phyloP scores from a whole-genome alignment of 2,888 invertebrate species.

The Lissonota sp. region DNA sequence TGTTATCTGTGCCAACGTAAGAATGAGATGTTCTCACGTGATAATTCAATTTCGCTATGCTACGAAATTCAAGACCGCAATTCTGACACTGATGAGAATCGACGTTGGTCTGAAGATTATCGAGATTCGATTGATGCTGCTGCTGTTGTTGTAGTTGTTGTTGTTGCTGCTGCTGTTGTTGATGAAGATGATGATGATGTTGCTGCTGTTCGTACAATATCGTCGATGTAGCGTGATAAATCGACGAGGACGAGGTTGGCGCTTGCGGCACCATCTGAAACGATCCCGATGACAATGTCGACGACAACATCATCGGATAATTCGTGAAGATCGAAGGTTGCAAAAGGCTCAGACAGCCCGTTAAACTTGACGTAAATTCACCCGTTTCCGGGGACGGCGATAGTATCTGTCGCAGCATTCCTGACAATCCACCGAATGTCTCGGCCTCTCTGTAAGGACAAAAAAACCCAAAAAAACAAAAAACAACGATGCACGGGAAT shows the following conservation, averaged over 20 bases:
- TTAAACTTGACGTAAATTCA: conserved; percentile 68
- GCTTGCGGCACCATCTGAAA: conserved; percentile 72
- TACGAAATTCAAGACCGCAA: conserved; percentile 81
- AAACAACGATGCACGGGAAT: conserved; percentile 65
- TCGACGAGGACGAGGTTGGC: conserved; percentile 59
- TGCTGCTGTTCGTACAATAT: conserved; percentile 60
- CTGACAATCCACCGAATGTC: conserved; percentile 82
- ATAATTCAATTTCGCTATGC: conserved; percentile 79
- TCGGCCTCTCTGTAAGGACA: conserved; percentile 82
- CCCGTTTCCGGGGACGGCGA: conserved; percentile 81
- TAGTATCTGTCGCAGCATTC: conserved; percentile 82
- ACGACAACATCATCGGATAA: conserved; percentile 75
- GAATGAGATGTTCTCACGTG: conserved; percentile 79
- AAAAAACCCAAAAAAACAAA: conserved; percentile 71
- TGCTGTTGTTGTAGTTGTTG: too few species aligned
- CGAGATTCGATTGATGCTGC: conserved; percentile 54
- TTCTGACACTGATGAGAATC: conserved; percentile 79
- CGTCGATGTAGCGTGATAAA: conserved; percentile 68
- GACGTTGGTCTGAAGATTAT: conserved; percentile 76
- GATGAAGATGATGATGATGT: too few species aligned
- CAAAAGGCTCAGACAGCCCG: conserved; percentile 74
- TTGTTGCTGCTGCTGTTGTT: too few species aligned
- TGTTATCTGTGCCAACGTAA: neutral
- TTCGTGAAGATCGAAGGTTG: conserved; percentile 76
- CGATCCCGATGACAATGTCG: conserved; percentile 53